Evolutionary conservation across 2,888 invertebrate genomes (phyloP), one percentile per base, ranked within the genome.

Genomic region (Acleris literana): DNA sequence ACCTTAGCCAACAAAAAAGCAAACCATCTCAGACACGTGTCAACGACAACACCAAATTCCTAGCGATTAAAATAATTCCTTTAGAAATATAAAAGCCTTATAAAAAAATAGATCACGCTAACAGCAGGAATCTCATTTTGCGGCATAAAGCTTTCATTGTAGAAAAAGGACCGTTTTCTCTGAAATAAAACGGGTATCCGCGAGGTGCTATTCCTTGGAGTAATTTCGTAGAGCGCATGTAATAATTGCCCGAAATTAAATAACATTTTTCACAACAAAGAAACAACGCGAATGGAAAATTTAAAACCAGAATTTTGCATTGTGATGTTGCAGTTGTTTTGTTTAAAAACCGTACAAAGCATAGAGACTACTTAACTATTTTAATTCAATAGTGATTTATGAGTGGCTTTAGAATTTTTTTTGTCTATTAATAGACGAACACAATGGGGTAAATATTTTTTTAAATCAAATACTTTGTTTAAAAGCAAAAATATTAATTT

Each of bases 231-330:
- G 86, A 91, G 87, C 88, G 88, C 87, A 85, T 88, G 89, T 90
- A 91, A 92, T 92, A 89, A 92, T 91, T 92, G 90, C 87, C 82
- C 74, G 77, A 88, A 91, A 92, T 92, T 90, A 91, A 91, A 92
- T 90, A 89, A 89, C 83, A 90, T 86, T 88, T 87, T 88, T 90
- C 87, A 88, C 86, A 87, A 90, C 86, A 88, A 86, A 87, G 87
- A 86, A 88, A 86, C 84, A 84, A 83, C 79, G 82, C 76, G 83
- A 81, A 85, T 83, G 84, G 80, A 85, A 87, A 87, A 84, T 84
- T 82, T 80, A 80, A 75, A 46, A 80, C 83, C 79, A 79, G 80
- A 83, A 84, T 80, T 73, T 80, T 78, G 81, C 82, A 85, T 85
- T 85, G 80, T 80, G 82, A 78, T 80, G 76, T 77, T 73, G 81